phyloP scores from a whole-genome alignment of 2,113 vertebrate species.

The Gadus macrocephalus region DNA sequence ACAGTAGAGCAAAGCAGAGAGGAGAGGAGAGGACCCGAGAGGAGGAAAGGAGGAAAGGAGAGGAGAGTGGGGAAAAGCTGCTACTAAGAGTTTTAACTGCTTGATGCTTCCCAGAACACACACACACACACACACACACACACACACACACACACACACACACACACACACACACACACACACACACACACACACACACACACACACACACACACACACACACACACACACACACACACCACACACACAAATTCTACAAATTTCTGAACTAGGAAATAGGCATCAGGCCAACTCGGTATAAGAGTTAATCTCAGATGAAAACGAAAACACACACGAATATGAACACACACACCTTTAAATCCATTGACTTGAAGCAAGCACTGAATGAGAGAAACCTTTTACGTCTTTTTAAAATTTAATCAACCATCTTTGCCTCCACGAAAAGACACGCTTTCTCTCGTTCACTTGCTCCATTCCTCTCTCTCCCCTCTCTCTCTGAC shows the following conservation, averaged over 20 bases:
- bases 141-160: constrained; percentile 2
- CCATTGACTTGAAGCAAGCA: background rate
- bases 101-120: constrained; percentile 68
- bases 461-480: constrained; percentile 16
- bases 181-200: constrained; percentile 17
- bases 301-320: constrained; percentile 11
- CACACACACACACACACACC: too few relatives aligned
- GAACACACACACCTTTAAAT: constrained; percentile 22
- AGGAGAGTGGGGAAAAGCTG: constrained; percentile 48
- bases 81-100: constrained; percentile 67
- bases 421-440: constrained; percentile 34
- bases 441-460: background rate
- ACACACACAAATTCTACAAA: constrained; percentile 30
- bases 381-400: background rate
- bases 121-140: background rate
- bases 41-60: constrained; percentile 5
- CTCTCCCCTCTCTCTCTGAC: background rate
- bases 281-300: constrained; percentile 35
- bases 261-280: constrained; percentile 27
- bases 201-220: constrained; percentile 1
- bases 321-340: constrained; percentile 23
- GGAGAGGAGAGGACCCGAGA: constrained; percentile 46
- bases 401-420: background rate
- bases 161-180: constrained; percentile 13
- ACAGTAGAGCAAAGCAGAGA: constrained; percentile 33